Evolutionary conservation across 2,888 invertebrate genomes (phyloP).

Genomic region (Zootermopsis nevadensis): DNA sequence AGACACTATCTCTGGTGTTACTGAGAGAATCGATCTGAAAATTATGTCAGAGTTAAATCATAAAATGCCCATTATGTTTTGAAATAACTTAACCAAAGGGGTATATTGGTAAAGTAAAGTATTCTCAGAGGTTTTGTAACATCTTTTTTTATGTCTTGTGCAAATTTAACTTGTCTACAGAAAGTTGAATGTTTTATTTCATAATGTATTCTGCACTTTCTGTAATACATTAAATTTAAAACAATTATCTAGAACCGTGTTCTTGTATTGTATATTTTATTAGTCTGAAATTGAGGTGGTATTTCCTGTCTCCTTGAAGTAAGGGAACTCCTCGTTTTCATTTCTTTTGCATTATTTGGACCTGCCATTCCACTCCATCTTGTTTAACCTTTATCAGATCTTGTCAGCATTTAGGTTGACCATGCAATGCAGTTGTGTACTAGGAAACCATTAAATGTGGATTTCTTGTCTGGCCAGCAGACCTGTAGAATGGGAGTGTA

Average conservation of each 20-base stretch:
- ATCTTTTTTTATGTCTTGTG: not conserved
- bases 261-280: not conserved
- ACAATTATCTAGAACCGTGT: not conserved
- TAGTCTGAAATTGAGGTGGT: no score
- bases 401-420: no score
- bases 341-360: no score
- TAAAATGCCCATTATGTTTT: not conserved
- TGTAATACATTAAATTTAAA: constrained; percentile 13
- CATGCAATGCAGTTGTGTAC: no score
- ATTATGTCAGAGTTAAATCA: not conserved
- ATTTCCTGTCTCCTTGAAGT: no score
- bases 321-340: no score
- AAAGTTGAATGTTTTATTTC: constrained; percentile 10
- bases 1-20: not conserved
- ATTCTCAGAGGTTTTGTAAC: not conserved
- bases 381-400: no score
- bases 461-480: no score
- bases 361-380: no score
- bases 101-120: not conserved
- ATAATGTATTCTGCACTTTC: constrained; percentile 16
- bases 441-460: no score
- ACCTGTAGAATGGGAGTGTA: no score
- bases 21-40: not conserved
- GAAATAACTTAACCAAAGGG: not conserved
- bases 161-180: constrained; percentile 16